phyloP scores from a whole-genome alignment of 2,797 vertebrate species.

The Brachyrhaphis roseni region DNA sequence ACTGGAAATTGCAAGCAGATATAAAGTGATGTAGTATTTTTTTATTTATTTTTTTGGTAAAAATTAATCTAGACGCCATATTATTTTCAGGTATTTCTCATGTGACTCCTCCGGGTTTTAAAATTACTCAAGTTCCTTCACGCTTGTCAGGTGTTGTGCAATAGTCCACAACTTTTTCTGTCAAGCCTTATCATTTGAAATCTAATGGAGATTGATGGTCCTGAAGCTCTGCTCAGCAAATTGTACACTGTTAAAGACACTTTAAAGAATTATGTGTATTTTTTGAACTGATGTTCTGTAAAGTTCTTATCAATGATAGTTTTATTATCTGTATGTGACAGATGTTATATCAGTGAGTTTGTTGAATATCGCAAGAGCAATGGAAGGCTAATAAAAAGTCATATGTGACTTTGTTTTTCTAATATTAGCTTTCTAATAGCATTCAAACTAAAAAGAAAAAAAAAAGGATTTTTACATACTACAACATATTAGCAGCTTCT shows the following conservation, averaged over 20 bases:
- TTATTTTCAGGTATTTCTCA: slow-evolving; percentile 27
- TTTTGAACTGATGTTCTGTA: background rate
- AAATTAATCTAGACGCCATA: slow-evolving; percentile 43
- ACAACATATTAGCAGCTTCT: background rate
- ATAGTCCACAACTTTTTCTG: slow-evolving; percentile 56
- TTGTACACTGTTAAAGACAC: slow-evolving; percentile 14
- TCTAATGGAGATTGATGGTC: slow-evolving; percentile 38
- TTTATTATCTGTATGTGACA: background rate
- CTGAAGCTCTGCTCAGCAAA: slow-evolving; percentile 27
- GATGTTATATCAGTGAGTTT: background rate
- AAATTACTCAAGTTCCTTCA: slow-evolving; percentile 39
- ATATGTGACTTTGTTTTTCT: background rate
- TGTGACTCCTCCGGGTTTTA: slow-evolving; percentile 33
- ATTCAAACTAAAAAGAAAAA: background rate
- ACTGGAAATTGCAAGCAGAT: slow-evolving; percentile 27
- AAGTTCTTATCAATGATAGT: background rate
- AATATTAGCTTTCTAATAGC: background rate
- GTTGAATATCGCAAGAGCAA: background rate
- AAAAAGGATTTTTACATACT: background rate
- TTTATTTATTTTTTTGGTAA: slow-evolving; percentile 3
- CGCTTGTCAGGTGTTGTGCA: slow-evolving; percentile 58
- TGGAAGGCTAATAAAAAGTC: background rate
- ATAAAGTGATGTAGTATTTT: slow-evolving; percentile 34
- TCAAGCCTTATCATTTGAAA: slow-evolving; percentile 61
- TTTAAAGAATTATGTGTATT: background rate